phyloP scores from a whole-genome alignment of 2,113 vertebrate species.

The Peromyscus polionotus region DNA sequence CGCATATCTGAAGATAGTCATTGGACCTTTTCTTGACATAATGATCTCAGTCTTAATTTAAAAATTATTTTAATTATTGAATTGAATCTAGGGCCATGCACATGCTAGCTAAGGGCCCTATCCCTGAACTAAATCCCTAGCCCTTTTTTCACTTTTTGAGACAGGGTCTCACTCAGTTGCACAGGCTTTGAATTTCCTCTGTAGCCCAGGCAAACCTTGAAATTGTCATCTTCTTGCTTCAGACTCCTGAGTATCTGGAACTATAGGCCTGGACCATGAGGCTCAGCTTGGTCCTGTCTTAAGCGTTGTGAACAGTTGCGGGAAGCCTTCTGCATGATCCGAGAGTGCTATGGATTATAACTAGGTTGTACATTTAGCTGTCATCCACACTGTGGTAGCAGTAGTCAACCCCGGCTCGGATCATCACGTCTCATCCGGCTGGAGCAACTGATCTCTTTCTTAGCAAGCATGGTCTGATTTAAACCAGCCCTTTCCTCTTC shows the following conservation, averaged over 20 bases:
- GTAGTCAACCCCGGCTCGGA: background rate
- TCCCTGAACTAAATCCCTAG: background rate
- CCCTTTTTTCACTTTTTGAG: background rate
- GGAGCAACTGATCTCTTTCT: background rate
- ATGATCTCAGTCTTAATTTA: background rate
- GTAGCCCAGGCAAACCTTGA: background rate
- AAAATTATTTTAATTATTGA: background rate
- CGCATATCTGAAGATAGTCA: background rate
- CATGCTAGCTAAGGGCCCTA: background rate
- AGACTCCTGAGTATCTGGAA: background rate
- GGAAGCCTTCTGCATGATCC: background rate
- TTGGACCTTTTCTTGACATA: background rate
- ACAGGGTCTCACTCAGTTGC: background rate
- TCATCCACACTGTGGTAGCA: no score
- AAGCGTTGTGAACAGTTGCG: background rate
- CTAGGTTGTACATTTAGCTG: background rate
- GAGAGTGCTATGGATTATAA: background rate
- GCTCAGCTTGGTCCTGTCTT: no score
- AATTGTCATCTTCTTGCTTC: background rate
- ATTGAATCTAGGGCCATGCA: background rate
- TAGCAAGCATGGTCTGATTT: background rate
- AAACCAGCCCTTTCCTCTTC: background rate
- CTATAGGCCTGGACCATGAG: background rate
- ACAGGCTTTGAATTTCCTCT: background rate
- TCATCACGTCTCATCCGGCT: background rate